Evolutionary conservation across 1,140 invertebrate genomes (phyloP), one percentile per base, ranked within the genome.

Genomic region (Nephila pilipes): DNA sequence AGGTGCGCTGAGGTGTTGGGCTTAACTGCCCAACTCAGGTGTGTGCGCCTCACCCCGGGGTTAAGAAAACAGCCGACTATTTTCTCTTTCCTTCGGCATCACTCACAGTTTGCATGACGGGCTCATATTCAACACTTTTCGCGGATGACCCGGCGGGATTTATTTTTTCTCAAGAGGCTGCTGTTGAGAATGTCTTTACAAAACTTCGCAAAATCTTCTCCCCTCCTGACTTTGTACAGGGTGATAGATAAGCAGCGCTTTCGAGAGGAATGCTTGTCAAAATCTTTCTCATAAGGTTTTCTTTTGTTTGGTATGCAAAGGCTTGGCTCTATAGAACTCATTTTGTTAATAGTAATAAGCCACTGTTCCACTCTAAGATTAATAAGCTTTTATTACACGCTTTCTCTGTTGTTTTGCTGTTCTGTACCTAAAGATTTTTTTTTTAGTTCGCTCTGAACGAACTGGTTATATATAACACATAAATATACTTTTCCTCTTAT

Each of bases 11-110:
- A 69, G 85, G 32, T 38, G 63, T 69, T 88, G 60, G 57, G 85
- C 58, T 65, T 65, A 65, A 65, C 85, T 65, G 58, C 63, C 58
- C 58, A n/a, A 65, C 58, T 88, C 63, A 69, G 58, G 63, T 65
- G 63, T 88, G 63, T 25, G 22, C 63, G 20, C 58, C 85, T 65
- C 58, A 88, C 58, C 63, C 65, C 38, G 10, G n/a, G 58, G 63
- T 69, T 88, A 88, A 36, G 58, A 65, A 69, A 88, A 69, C 58
- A 69, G 54, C 25, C 6, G 20, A 36, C 25, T 54, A 69, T 88
- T 88, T 22, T 69, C 57, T 46, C 58, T 65, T 46, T 54, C 38
- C 79, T n/a, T 46, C 38, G 38, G 10, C n/a, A 65, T 25, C 63
- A 65, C 25, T 65, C 63, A 25, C 10, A 63, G 60, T 63, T 63